A percentile compares a stretch with the other conserved stretches of the same genome.
These are phyloP conservation scores for Orientallactaga bullata DNA, from an alignment of 2,113 vertebrate genomes.

Conservation along the genomic window DNA sequence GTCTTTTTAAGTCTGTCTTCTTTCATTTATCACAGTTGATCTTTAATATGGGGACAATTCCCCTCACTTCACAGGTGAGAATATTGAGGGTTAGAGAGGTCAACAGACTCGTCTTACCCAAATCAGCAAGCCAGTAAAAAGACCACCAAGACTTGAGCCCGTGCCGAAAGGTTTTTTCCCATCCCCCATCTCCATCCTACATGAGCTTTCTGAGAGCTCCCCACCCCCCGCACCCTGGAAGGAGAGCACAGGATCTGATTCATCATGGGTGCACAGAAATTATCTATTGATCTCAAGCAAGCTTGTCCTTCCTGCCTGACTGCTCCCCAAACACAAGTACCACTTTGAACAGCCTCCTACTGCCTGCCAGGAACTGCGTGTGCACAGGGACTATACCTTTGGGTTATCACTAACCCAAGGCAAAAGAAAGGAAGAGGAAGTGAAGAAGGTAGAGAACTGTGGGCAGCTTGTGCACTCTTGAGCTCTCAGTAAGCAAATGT, in stretches of 20 bases:
- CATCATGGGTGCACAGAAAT: neutral
- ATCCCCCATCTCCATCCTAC: too few relatives aligned
- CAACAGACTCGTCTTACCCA: neutral
- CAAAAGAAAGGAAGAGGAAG: neutral
- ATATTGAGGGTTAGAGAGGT: constrained; percentile 28
- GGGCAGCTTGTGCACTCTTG: rapidly evolving
- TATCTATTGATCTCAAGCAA: neutral
- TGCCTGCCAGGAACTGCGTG: neutral
- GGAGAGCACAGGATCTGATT: neutral
- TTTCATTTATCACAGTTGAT: constrained; percentile 56
- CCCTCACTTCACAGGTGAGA: constrained; percentile 13
- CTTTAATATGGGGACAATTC: neutral
- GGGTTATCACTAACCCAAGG: neutral
- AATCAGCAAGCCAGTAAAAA: neutral
- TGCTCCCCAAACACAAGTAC: neutral
- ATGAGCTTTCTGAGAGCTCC: neutral
- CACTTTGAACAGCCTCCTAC: neutral
- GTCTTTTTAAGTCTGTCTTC: constrained; percentile 48
- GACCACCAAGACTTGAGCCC: neutral
- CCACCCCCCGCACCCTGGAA: too few relatives aligned
- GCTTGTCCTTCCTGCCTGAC: neutral
- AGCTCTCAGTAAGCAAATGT: neutral
- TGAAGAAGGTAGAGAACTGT: neutral
- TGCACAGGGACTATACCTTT: neutral
- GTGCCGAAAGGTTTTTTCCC: neutral